Conservation (phyloP, 2,113 vertebrate genomes). For the Neoarius graeffei region DNA sequence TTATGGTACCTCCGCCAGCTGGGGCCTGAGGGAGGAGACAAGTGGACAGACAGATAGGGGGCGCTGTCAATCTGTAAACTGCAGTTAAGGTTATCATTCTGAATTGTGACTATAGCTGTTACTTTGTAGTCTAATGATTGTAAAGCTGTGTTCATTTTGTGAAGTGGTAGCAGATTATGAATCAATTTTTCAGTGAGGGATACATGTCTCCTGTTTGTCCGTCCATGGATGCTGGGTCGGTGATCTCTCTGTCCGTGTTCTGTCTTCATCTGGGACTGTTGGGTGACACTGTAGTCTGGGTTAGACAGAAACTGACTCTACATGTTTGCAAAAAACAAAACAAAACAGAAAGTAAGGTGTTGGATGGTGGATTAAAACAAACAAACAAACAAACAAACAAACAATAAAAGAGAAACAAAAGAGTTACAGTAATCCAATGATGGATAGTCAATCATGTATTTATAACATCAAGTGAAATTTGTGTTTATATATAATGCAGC, state of each 20-base stretch:
- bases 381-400: no score
- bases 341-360: neutral
- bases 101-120: neutral
- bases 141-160: neutral
- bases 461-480: neutral
- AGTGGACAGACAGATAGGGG: constrained; percentile 75
- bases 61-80: constrained; percentile 77
- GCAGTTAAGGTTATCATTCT: constrained; percentile 63
- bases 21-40: constrained; percentile 76
- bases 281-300: constrained; percentile 72
- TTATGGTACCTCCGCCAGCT: constrained; percentile 76
- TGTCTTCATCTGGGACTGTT: constrained; percentile 80
- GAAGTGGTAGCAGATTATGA: neutral
- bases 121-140: neutral
- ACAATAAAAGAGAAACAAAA: neutral
- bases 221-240: constrained; percentile 74
- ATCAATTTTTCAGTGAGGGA: constrained; percentile 60
- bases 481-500: neutral
- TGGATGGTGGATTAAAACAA: neutral
- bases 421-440: neutral
- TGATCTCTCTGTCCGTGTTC: constrained; percentile 80
- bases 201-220: constrained; percentile 81
- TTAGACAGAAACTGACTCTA: constrained; percentile 72
- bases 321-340: neutral
- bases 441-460: neutral